Conservation (phyloP, 2,113 vertebrate genomes). For the Ictidomys tridecemlineatus region DNA sequence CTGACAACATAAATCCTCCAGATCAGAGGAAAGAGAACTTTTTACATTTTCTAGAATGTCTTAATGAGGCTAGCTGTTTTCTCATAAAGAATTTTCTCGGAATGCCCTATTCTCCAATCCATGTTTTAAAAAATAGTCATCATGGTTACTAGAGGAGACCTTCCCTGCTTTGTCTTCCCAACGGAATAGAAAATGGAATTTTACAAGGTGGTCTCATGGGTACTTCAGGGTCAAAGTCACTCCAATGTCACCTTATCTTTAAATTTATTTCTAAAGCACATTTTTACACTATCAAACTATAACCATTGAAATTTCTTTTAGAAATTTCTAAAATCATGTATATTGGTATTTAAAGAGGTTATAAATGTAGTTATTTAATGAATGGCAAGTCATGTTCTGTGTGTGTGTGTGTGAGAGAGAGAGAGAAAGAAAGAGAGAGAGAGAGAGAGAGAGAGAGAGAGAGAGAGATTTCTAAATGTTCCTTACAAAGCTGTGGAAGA, state of each 20-base stretch:
- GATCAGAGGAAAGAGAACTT: conserved; percentile 28
- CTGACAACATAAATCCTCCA: conserved; percentile 33
- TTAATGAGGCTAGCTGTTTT: conserved; percentile 63
- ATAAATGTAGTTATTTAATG: conserved; percentile 5
- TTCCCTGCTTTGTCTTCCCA: conserved; percentile 20
- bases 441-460: no score
- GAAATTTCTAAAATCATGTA: background rate
- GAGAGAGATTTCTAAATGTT: background rate
- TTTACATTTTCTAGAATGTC: conserved; percentile 54
- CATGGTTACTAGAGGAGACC: background rate
- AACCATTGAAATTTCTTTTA: conserved; percentile 15
- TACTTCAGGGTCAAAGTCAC: background rate
- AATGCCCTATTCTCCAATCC: background rate
- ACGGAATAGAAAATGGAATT: conserved; percentile 32
- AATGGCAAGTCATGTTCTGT: background rate
- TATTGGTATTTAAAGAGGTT: background rate
- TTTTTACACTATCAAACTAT: background rate
- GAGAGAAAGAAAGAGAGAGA: no score
- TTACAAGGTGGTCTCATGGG: background rate
- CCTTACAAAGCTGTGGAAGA: background rate
- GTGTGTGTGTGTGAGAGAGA: background rate
- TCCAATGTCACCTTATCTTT: background rate
- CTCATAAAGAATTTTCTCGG: conserved; percentile 42
- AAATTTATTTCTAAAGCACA: background rate
- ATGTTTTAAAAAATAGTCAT: conserved; percentile 15